Percentiles rank a stretch among this genome's conserved stretches.
Conservation (phyloP, 2,888 invertebrate species). For the Sinopyrophorus schimmeli region DNA sequence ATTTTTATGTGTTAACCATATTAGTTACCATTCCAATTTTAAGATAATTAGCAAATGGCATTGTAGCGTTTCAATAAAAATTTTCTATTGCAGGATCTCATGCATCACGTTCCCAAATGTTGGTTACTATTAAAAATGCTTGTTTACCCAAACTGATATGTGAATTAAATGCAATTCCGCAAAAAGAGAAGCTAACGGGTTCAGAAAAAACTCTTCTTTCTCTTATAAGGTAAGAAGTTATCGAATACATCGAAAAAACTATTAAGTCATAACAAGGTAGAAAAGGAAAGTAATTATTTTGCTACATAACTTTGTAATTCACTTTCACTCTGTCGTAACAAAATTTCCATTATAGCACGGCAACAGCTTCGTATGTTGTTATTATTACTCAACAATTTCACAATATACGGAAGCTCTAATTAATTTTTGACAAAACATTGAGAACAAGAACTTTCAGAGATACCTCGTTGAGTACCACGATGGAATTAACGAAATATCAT, state of each 20-base stretch:
- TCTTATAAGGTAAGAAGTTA: constrained; percentile 60
- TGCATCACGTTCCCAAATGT: constrained; percentile 57
- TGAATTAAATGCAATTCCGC: constrained; percentile 64
- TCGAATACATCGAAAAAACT: constrained; percentile 16
- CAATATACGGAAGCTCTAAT: neutral
- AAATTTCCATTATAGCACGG: constrained; percentile 3
- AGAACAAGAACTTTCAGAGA: constrained; percentile 64
- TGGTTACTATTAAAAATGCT: constrained; percentile 64
- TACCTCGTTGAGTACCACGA: constrained; percentile 64
- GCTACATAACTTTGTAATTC: constrained; percentile 35
- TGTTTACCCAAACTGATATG: constrained; percentile 69
- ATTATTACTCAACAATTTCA: no score
- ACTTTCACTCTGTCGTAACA: constrained; percentile 38
- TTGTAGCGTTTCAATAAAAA: neutral
- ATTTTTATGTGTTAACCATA: neutral
- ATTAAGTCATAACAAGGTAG: constrained; percentile 30
- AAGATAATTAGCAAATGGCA: neutral
- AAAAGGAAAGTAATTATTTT: constrained; percentile 44
- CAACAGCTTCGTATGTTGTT: constrained; percentile 1
- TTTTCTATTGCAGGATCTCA: constrained; percentile 46
- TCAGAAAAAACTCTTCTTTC: constrained; percentile 64
- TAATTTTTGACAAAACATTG: constrained; percentile 18
- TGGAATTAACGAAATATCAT: constrained; percentile 66
- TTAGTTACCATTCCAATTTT: neutral
- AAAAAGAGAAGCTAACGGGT: constrained; percentile 63